Percentiles rank a stretch among this genome's conserved stretches.
These are phyloP conservation scores for Metalampra italica DNA, from an alignment of 2,888 invertebrate species.

Conservation along the genomic window DNA sequence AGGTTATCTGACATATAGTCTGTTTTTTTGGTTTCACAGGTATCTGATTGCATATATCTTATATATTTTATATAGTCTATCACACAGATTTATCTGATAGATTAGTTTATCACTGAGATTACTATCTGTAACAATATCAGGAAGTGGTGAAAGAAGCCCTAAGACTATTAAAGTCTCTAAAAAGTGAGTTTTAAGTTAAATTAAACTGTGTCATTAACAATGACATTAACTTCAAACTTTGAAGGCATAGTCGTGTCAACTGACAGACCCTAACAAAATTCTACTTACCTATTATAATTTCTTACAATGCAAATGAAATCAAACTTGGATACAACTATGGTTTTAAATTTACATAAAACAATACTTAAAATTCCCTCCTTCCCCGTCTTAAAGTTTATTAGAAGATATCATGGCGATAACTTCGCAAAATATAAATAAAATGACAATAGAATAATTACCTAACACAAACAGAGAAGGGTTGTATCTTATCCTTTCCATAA, in stretches of 20 bases:
- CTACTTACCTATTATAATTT: not conserved
- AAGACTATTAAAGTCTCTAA: no score
- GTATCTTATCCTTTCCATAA: constrained; percentile 26
- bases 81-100: no score
- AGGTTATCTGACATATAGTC: no score
- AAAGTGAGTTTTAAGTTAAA: not conserved
- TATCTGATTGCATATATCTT: no score
- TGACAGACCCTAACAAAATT: not conserved
- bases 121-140: no score
- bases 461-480: constrained; percentile 39
- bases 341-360: constrained; percentile 65
- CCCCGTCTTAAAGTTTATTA: constrained; percentile 60
- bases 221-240: not conserved
- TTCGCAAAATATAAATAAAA: constrained; percentile 71
- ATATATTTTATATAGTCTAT: no score
- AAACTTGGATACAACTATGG: constrained; percentile 27
- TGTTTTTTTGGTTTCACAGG: no score
- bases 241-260: not conserved
- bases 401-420: constrained; percentile 65
- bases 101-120: no score
- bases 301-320: constrained; percentile 43
- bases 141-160: no score
- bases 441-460: constrained; percentile 69
- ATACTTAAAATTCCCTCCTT: constrained; percentile 62
- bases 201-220: not conserved